phyloP scores from a whole-genome alignment of 2,113 vertebrate genomes.

The Tenrec ecaudatus region DNA sequence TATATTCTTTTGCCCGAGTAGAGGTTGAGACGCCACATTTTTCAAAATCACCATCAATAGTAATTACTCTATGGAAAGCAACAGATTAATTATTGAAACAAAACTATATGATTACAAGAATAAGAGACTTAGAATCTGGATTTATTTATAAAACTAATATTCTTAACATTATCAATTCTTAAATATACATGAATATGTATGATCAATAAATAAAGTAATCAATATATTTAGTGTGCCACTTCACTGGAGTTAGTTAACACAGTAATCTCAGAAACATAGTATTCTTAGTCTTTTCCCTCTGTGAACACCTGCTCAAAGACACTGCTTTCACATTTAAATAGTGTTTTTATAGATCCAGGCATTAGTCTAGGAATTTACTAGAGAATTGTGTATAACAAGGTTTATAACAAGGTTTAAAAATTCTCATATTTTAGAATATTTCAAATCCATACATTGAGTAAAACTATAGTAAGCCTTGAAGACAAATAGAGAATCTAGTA shows the following conservation, averaged over 20 bases:
- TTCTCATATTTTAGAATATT: neutral
- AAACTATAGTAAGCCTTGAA: neutral
- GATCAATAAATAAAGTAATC: neutral
- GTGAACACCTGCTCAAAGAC: neutral
- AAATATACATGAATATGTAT: neutral
- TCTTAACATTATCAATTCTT: neutral
- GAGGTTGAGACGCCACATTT: neutral
- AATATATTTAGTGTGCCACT: neutral
- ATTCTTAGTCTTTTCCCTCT: neutral
- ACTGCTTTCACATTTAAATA: constrained; percentile 2
- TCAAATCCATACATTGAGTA: neutral
- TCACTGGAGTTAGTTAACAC: neutral
- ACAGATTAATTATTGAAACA: neutral
- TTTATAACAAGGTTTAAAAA: neutral
- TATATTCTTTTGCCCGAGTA: neutral
- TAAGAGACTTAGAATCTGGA: neutral
- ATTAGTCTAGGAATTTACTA: neutral
- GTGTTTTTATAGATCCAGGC: neutral
- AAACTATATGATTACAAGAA: neutral
- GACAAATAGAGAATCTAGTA: constrained; percentile 4
- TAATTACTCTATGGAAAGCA: neutral
- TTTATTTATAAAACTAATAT: neutral
- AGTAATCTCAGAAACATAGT: neutral
- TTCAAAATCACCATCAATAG: neutral
- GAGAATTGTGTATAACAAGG: neutral